Conservation (phyloP, 2,888 invertebrate genomes). For the Lymantria monacha region DNA sequence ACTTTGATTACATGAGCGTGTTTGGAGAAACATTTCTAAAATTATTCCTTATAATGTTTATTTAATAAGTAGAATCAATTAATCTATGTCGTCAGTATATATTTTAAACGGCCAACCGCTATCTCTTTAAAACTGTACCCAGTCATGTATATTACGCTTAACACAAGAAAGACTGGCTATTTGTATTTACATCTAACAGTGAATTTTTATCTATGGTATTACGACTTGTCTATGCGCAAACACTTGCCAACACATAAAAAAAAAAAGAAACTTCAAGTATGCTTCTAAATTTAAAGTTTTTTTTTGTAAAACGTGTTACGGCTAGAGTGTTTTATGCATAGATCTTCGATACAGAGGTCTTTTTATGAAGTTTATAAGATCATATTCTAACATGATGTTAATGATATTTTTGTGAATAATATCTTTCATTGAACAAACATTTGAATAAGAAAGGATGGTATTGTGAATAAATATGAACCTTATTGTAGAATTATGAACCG, state of each 20-base stretch:
- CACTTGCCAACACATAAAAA: not conserved
- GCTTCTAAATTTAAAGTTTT: too few relatives aligned
- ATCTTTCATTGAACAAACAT: too few relatives aligned
- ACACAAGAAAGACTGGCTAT: slow-evolving; percentile 36
- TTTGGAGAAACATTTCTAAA: too few relatives aligned
- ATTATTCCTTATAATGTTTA: too few relatives aligned
- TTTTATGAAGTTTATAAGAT: not conserved
- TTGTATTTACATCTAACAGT: slow-evolving; percentile 15
- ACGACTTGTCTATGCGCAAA: slow-evolving; percentile 1
- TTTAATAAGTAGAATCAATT: too few relatives aligned
- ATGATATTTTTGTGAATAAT: too few relatives aligned
- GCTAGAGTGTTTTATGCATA: not conserved
- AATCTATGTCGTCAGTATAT: too few relatives aligned
- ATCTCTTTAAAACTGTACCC: slow-evolving; percentile 13
- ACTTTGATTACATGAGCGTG: too few relatives aligned
- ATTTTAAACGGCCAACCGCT: not conserved
- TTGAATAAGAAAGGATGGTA: too few relatives aligned
- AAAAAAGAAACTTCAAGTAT: not conserved
- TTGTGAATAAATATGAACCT: too few relatives aligned
- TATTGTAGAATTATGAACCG: too few relatives aligned
- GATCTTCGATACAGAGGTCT: not conserved
- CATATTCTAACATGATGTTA: not conserved
- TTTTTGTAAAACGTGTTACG: too few relatives aligned
- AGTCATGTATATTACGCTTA: slow-evolving; percentile 33
- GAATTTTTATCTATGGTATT: slow-evolving; percentile 3